phyloP scores from a whole-genome alignment of 2,113 vertebrate genomes.

The Zootoca vivipara region DNA sequence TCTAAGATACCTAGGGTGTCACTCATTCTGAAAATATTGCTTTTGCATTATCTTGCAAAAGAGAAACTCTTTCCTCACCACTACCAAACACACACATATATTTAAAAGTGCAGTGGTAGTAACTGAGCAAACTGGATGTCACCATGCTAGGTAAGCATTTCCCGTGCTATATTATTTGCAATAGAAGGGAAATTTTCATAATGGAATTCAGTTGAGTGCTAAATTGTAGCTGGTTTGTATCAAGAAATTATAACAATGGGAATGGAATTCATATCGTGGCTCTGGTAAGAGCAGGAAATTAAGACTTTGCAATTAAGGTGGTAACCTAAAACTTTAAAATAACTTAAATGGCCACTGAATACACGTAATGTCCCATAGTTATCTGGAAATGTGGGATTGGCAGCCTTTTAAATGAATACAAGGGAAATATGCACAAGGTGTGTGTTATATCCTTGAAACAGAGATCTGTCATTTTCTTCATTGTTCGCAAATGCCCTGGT shows the following conservation, averaged over 20 bases:
- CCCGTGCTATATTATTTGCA: constrained; percentile 33
- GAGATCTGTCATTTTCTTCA: constrained; percentile 90
- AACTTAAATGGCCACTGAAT: constrained; percentile 71
- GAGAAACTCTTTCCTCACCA: constrained; percentile 33
- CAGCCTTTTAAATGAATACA: constrained; percentile 63
- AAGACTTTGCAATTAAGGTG: constrained; percentile 70
- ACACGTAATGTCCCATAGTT: constrained; percentile 62
- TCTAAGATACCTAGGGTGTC: constrained; percentile 50
- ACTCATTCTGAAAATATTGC: constrained; percentile 59
- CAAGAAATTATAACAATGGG: constrained; percentile 61
- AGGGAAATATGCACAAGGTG: constrained; percentile 70
- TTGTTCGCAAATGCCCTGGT: constrained; percentile 84
- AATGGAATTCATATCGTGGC: constrained; percentile 57
- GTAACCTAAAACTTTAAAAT: constrained; percentile 74
- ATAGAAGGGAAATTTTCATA: constrained; percentile 61
- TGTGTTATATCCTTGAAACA: constrained; percentile 64
- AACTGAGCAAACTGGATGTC: constrained; percentile 55
- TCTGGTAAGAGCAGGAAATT: constrained; percentile 62
- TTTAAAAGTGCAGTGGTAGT: constrained; percentile 40
- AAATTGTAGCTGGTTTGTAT: constrained; percentile 66
- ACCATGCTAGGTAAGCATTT: constrained; percentile 68
- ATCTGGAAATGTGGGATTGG: constrained; percentile 65
- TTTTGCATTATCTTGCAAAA: constrained; percentile 68
- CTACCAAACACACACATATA: neutral
- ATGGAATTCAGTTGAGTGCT: constrained; percentile 62